Percentiles rank a stretch among this genome's conserved stretches.
These are phyloP conservation scores for Okapia johnstoni DNA, from an alignment of 2,113 vertebrate species.

Conservation along the genomic window DNA sequence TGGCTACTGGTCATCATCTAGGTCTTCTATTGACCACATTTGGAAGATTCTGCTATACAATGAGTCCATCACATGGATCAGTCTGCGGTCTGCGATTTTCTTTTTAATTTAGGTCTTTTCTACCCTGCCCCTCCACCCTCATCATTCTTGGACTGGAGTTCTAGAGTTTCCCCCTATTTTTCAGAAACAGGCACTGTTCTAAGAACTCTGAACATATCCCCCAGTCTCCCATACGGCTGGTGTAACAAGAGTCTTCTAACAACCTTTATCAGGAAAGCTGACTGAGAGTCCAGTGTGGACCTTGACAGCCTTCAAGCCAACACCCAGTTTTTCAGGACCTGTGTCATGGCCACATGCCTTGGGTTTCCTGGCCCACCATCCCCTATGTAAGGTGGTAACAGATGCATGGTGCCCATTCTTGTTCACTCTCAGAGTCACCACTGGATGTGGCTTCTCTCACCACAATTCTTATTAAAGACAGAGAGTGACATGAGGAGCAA, in stretches of 20 bases:
- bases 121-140: neutral
- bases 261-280: neutral
- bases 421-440: neutral
- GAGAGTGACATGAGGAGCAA: neutral
- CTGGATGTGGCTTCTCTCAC: neutral
- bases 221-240: neutral
- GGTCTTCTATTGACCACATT: neutral
- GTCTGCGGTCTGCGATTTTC: neutral
- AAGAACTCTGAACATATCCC: neutral
- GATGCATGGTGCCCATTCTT: neutral
- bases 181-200: neutral
- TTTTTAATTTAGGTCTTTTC: neutral
- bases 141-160: neutral
- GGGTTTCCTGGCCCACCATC: neutral
- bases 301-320: neutral
- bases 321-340: neutral
- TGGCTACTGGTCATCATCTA: neutral
- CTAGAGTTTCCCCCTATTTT: neutral
- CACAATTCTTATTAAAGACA: neutral
- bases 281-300: neutral
- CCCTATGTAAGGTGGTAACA: neutral
- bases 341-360: neutral
- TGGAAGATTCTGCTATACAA: neutral
- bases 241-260: neutral
- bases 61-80: neutral